phyloP scores from a whole-genome alignment of 2,888 invertebrate genomes.

The Tipula vernalis region DNA sequence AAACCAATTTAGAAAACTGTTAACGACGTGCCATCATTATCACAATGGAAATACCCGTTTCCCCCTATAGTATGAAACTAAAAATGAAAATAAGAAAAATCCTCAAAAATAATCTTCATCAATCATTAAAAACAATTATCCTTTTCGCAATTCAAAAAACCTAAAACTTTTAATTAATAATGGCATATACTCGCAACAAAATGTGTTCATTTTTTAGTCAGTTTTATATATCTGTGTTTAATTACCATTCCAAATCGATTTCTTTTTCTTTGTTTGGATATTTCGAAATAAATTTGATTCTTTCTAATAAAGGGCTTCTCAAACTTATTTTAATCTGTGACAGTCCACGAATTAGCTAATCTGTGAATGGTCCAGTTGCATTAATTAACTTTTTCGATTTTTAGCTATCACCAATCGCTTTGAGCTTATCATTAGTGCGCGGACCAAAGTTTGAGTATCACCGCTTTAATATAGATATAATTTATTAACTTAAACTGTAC shows the following conservation, averaged over 20 bases:
- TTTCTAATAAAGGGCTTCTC: not conserved
- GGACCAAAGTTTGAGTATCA: too few relatives aligned
- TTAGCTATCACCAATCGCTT: too few relatives aligned
- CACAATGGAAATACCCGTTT: not conserved
- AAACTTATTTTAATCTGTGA: too few relatives aligned
- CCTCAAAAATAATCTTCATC: not conserved
- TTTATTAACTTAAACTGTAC: not conserved
- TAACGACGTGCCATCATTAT: not conserved
- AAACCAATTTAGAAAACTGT: not conserved
- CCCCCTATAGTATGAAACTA: not conserved
- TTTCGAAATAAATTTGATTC: not conserved
- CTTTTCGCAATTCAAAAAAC: not conserved
- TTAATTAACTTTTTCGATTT: too few relatives aligned
- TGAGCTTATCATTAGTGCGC: too few relatives aligned
- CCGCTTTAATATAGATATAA: not conserved
- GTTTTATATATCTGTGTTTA: not conserved
- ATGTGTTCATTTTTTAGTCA: not conserved
- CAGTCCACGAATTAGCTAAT: too few relatives aligned
- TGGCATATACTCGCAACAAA: not conserved
- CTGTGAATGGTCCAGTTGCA: too few relatives aligned
- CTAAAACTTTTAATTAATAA: not conserved
- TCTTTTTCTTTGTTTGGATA: not conserved
- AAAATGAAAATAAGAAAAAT: not conserved
- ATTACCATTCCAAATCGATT: not conserved
- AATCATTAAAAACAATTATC: not conserved